Conservation (phyloP, 2,888 invertebrate species). For the Lordiphosa andalusiaca region DNA sequence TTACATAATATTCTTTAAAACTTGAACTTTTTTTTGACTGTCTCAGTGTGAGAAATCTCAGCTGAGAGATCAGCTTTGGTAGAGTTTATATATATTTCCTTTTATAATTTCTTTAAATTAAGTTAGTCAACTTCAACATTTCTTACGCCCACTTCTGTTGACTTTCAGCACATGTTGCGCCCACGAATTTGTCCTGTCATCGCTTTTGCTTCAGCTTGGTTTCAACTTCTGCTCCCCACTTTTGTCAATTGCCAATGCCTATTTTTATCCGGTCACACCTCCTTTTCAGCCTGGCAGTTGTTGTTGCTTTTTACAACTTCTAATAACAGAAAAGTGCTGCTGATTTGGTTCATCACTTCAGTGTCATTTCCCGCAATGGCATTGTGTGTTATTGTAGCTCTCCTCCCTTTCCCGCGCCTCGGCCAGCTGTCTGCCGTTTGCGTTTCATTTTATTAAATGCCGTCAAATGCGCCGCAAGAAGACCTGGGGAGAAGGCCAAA, state of each 20-base stretch:
- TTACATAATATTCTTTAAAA: too few relatives aligned
- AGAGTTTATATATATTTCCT: too few relatives aligned
- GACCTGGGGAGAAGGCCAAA: background rate
- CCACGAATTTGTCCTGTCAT: slow-evolving; percentile 54
- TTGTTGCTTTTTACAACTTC: slow-evolving; percentile 52
- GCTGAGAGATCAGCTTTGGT: too few relatives aligned
- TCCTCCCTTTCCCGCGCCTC: slow-evolving; percentile 2
- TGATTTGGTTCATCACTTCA: slow-evolving; percentile 69
- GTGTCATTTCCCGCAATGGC: slow-evolving; percentile 56
- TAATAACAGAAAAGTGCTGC: slow-evolving; percentile 67
- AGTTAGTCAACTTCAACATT: too few relatives aligned
- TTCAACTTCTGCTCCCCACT: background rate
- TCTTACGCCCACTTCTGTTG: too few relatives aligned
- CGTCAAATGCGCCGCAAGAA: slow-evolving; percentile 53
- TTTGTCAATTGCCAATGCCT: slow-evolving; percentile 41
- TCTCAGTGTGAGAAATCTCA: too few relatives aligned
- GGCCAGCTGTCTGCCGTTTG: slow-evolving; percentile 51
- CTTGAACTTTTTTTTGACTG: too few relatives aligned
- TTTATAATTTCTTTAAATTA: too few relatives aligned
- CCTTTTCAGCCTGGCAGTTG: slow-evolving; percentile 12
- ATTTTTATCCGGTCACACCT: slow-evolving; percentile 17
- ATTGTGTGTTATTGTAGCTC: slow-evolving; percentile 34
- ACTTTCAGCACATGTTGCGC: slow-evolving; percentile 43
- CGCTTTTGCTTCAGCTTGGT: slow-evolving; percentile 15
- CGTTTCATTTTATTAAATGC: slow-evolving; percentile 67